Evolutionary conservation across 1,140 invertebrate genomes (phyloP), one percentile per base, ranked within the genome.

Genomic region (Rhynchophorus ferrugineus): DNA sequence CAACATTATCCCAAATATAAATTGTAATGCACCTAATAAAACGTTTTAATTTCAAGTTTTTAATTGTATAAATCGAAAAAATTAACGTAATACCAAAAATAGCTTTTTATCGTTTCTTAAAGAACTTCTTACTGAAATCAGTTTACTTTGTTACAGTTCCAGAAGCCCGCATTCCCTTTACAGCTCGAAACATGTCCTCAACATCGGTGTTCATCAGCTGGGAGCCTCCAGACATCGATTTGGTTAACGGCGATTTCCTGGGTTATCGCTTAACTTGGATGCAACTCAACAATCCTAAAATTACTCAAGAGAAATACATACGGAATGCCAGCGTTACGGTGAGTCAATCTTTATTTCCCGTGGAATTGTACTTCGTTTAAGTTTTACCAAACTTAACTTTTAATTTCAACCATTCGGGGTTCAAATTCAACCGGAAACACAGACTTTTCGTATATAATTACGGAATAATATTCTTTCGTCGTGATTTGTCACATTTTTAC

Each of bases 231-330:
- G 75, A 74, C 24, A 70, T 71, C 29, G 76, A 80, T 61, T 83
- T 82, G 42, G 82, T 87, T 62, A 78, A 86, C 61, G 85, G 85
- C n/a, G 84, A 87, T 69, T 87, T 87, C 68, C 72, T 86, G 7
- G 85, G 85, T 48, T 87, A 87, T 69, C 74, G 80, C 53, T 80
- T 87, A 45, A 76, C 81, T 34, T 85, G 83, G 70, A 70, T 78
- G 48, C 81, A 78, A 44, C 72, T 80, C 50, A 79, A 81, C 62
- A 73, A 70, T 53, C 65, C 72, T 16, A 75, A 78, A 42, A 72
- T 74, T 46, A 75, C 78, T 62, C 79, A 82, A 63, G 80, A 83
- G 69, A 79, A 82, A 69, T 83, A 81, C 68, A 79, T 84, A 64
- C 70, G 82, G 22, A 80, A 83, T 66, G 74, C 78, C 41, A 76